phyloP scores from a whole-genome alignment of 2,888 invertebrate species.

The Melanostoma scalare region DNA sequence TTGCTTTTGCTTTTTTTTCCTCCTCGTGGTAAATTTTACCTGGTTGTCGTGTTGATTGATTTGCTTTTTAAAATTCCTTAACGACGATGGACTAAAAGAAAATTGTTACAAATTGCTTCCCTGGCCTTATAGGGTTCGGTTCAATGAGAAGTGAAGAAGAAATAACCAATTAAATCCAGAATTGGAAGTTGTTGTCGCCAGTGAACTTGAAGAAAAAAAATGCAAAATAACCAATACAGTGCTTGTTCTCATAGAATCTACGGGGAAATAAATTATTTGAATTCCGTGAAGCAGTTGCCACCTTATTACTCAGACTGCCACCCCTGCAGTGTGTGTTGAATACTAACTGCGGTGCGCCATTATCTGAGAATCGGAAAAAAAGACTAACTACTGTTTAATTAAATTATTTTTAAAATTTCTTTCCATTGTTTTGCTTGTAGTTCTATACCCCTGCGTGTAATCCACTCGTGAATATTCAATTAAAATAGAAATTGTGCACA shows the following conservation, averaged over 20 bases:
- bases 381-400: too few relatives aligned
- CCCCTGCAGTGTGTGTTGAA: slow-evolving; percentile 64
- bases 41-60: slow-evolving; percentile 33
- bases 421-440: slow-evolving; percentile 50
- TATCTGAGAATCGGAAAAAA: slow-evolving; percentile 42
- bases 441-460: slow-evolving; percentile 50
- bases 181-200: slow-evolving; percentile 40
- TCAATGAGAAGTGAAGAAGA: slow-evolving; percentile 24
- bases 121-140: slow-evolving; percentile 17
- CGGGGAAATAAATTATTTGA: slow-evolving; percentile 39
- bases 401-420: slow-evolving; percentile 64
- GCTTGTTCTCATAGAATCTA: slow-evolving; percentile 37
- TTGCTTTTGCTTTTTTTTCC: slow-evolving; percentile 11
- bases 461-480: slow-evolving; percentile 51
- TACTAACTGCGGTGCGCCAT: slow-evolving; percentile 53
- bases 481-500: slow-evolving; percentile 54
- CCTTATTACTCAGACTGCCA: slow-evolving; percentile 30
- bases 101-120: slow-evolving; percentile 9
- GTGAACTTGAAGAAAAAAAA: slow-evolving; percentile 59
- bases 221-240: slow-evolving; percentile 27
- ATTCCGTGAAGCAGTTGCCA: slow-evolving; percentile 39
- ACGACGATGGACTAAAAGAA: not conserved
- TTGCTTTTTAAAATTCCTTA: slow-evolving; percentile 15
- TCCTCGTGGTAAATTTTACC: slow-evolving; percentile 12
- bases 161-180: slow-evolving; percentile 52